Evolutionary conservation across 92 coral and sea anemone species (phyloP).

Genomic region (Epizoanthus rinbou): DNA sequence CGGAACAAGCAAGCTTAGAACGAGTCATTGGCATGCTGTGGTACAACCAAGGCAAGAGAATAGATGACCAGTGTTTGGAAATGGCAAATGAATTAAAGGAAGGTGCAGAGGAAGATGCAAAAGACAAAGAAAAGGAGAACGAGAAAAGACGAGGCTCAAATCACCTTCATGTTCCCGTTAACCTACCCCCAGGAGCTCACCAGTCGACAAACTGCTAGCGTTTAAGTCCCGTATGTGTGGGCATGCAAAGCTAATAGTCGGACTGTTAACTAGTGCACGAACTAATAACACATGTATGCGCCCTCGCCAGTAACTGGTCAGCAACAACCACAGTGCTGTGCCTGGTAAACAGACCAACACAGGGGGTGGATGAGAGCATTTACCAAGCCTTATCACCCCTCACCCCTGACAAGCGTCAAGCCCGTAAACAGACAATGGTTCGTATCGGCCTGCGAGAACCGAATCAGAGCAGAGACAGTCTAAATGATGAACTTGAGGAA

Average conservation of each 20-base stretch:
- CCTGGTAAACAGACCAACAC: conserved; percentile 12
- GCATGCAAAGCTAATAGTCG: background rate
- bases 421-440: conserved; percentile 38
- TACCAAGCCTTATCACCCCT: conserved; percentile 14
- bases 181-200: conserved; percentile 31
- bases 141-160: conserved; percentile 44
- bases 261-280: conserved; percentile 35
- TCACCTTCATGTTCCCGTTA: conserved; percentile 33
- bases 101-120: conserved; percentile 45
- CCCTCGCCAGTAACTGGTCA: conserved; percentile 14
- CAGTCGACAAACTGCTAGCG: conserved; percentile 38
- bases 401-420: conserved; percentile 32
- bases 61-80: conserved; percentile 56
- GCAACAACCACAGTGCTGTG: conserved; percentile 16
- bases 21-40: conserved; percentile 85
- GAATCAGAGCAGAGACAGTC: conserved; percentile 10
- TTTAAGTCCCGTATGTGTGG: background rate
- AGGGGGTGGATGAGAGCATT: conserved; percentile 3
- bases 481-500: conserved; percentile 18
- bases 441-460: conserved; percentile 27
- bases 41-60: conserved; percentile 76
- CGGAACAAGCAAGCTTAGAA: conserved; percentile 59
- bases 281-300: conserved; percentile 35
- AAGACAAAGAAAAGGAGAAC: conserved; percentile 31
- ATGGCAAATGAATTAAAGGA: conserved; percentile 42